Percentiles rank a stretch among this genome's conserved stretches.
phyloP scores from a whole-genome alignment of 2,888 invertebrate genomes.

The Eupithecia vulgata region DNA sequence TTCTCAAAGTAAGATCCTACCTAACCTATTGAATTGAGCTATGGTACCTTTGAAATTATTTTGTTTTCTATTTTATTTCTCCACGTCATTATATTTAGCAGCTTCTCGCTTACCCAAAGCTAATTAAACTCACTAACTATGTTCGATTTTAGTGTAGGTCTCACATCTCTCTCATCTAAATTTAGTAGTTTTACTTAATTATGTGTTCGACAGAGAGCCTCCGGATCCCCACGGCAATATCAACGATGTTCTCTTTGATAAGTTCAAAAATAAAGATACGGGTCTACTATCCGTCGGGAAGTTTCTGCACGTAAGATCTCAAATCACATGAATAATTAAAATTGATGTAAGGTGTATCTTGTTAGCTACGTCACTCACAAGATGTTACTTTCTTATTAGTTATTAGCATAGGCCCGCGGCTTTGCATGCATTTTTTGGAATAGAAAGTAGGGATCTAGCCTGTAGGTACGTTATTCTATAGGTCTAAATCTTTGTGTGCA shows the following conservation, averaged over 20 bases:
- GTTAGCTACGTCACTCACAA: background rate
- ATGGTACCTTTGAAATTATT: background rate
- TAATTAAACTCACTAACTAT: background rate
- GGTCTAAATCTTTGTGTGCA: too few species aligned
- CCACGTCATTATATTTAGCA: background rate
- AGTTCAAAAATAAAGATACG: slow-evolving; percentile 94
- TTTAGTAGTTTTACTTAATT: too few species aligned
- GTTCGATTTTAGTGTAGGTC: too few species aligned
- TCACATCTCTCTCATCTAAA: too few species aligned
- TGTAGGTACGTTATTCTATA: too few species aligned
- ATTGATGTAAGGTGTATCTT: background rate
- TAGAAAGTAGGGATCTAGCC: too few species aligned
- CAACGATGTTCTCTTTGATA: slow-evolving; percentile 95
- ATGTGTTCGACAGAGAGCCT: background rate
- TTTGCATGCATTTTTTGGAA: too few species aligned
- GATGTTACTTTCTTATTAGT: background rate
- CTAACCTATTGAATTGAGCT: background rate
- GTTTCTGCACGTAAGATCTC: slow-evolving; percentile 91
- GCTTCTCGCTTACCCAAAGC: background rate
- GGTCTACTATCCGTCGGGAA: slow-evolving; percentile 92
- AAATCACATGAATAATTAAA: background rate
- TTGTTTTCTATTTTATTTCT: background rate
- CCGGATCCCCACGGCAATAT: slow-evolving; percentile 86
- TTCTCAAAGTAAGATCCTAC: background rate
- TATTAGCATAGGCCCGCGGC: too few species aligned